Evolutionary conservation across 2,888 invertebrate genomes (phyloP).

Genomic region (Halictus quadricinctus): DNA sequence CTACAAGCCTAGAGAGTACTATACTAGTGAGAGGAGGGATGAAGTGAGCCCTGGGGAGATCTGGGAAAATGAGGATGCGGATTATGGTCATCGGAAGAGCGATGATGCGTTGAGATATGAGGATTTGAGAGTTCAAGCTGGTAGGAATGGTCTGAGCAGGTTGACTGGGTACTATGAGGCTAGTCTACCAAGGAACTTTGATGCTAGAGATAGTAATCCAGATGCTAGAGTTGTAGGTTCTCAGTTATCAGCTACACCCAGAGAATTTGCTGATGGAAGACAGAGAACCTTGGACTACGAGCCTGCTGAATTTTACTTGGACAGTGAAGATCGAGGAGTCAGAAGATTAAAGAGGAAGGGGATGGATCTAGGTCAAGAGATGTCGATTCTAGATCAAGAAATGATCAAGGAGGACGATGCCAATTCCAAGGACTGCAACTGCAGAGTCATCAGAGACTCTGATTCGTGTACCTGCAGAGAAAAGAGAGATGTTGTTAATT

Average conservation of each 20-base stretch:
- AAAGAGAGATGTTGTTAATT: constrained; percentile 19
- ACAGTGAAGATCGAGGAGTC: not conserved
- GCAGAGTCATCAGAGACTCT: constrained; percentile 70
- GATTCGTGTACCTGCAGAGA: not conserved
- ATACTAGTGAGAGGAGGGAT: constrained; percentile 54
- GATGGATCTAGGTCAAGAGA: constrained; percentile 52
- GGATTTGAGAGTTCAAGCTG: not conserved
- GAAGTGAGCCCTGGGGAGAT: constrained; percentile 61
- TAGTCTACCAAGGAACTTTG: not conserved
- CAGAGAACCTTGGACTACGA: not conserved
- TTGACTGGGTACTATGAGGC: not conserved
- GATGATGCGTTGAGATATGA: not conserved
- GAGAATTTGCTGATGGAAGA: not conserved
- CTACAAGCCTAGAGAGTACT: constrained; percentile 64
- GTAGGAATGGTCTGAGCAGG: not conserved
- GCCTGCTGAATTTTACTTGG: not conserved
- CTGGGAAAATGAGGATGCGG: constrained; percentile 62
- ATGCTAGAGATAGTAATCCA: not conserved
- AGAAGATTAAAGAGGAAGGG: constrained; percentile 57
- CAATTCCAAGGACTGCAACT: constrained; percentile 72
- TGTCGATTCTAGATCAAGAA: constrained; percentile 66
- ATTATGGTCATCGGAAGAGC: constrained; percentile 16
- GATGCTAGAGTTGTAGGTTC: not conserved
- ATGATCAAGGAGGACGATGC: constrained; percentile 75
- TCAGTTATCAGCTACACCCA: not conserved